Percentiles rank a stretch among this genome's conserved stretches.
Conservation (phyloP, 1,140 invertebrate genomes). For the Lanistes nyassanus region DNA sequence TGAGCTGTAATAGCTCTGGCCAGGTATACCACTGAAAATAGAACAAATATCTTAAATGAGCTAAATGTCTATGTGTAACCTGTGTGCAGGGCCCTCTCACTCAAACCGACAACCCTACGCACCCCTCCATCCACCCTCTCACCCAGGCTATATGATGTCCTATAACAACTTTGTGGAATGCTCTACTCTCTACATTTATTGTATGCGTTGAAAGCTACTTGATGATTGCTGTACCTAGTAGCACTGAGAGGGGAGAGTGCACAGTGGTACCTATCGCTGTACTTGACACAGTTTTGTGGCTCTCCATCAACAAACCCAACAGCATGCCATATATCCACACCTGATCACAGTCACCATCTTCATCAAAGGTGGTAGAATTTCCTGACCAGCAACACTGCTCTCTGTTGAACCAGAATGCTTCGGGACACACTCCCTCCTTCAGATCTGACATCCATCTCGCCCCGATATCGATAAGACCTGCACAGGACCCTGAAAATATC, state of each 20-base stretch:
- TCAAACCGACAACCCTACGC: no score
- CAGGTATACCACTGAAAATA: constrained; percentile 88
- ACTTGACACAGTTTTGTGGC: background rate
- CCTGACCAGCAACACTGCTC: constrained; percentile 99
- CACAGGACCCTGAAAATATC: constrained; percentile 65
- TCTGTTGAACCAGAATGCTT: constrained; percentile 98
- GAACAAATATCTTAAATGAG: no score
- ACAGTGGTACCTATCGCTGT: background rate
- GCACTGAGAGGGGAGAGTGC: no score
- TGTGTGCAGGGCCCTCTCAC: no score
- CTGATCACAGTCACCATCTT: constrained; percentile 73
- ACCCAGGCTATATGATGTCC: no score
- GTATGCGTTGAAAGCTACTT: no score
- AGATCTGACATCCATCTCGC: constrained; percentile 99
- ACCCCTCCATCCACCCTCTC: no score
- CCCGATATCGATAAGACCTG: constrained; percentile 87
- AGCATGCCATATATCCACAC: constrained; percentile 26
- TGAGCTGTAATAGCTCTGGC: constrained; percentile 88
- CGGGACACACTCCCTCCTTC: constrained; percentile 97
- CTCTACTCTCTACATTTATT: no score
- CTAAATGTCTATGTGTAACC: no score
- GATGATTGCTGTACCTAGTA: no score
- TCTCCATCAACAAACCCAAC: no score
- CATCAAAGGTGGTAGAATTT: constrained; percentile 82
- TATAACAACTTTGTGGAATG: no score